Evolutionary conservation across 1,140 invertebrate genomes (phyloP), one percentile per base, ranked within the genome.

Genomic region (Drosophila obscura): DNA sequence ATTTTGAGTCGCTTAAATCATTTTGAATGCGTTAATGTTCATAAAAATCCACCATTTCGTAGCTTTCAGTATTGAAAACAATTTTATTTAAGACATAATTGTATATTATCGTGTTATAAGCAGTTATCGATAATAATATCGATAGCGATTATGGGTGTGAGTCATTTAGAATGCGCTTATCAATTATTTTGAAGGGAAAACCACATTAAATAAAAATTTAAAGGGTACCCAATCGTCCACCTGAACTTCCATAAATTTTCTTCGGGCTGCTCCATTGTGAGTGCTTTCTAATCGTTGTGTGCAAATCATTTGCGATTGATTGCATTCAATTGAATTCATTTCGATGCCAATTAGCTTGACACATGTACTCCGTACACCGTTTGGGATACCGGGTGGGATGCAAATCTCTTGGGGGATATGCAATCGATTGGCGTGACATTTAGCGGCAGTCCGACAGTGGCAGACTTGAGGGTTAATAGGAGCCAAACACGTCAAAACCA

Each of bases 271-370:
- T 26, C 6, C 13, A 15, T 63, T 43, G 9, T 11, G 9, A 9
- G 11, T 6, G 13, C 19, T n/a, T 45, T 6, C 59, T 73, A 72
- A 83, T 83, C 80, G 39, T 19, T 84, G 80, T 83, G 44, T 80
- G 80, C 80, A 83, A 83, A 83, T 83, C 80, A 80, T 76, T 84
- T 72, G 56, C 46, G 48, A 58, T 52, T 72, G 77, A 80, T 67
- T 52, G 80, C 59, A 65, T 66, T 80, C 63, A 50, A 83, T 80
- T 84, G 51, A 77, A 63, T 65, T 62, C 50, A 77, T 62, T 75
- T 67, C 41, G 59, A 44, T 65, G 53, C 73, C 81, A 65, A 80
- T 83, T 80, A 84, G 66, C 11, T 58, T 60, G 51, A 80, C 75
- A 55, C 61, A 66, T 57, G 44, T 57, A 35, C 16, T 62, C 8